Conservation (phyloP, 2,797 vertebrate species). For the Tokudaia tokunoshimensis region DNA sequence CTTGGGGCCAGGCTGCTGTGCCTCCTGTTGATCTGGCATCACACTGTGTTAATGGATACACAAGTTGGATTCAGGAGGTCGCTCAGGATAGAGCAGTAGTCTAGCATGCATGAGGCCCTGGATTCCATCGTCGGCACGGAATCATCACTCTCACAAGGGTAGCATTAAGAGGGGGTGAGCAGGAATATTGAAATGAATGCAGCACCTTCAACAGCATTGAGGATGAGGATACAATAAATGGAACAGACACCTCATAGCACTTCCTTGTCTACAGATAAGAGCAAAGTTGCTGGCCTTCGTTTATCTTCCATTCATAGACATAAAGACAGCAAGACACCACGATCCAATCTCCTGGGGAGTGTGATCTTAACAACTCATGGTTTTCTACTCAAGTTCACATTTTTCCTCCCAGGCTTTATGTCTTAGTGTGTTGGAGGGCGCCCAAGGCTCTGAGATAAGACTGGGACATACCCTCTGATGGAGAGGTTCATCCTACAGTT, state of each 20-base stretch:
- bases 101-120: neutral
- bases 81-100: neutral
- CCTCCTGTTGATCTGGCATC: neutral
- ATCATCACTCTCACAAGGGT: neutral
- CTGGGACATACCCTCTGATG: neutral
- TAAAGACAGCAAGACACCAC: neutral
- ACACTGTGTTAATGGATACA: neutral
- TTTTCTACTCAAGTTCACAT: neutral
- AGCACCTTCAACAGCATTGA: neutral
- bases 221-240: rapidly evolving
- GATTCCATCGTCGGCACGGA: neutral
- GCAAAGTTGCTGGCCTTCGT: neutral
- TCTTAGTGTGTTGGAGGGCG: too few species aligned
- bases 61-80: neutral
- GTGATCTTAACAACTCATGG: neutral
- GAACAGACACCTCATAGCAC: neutral
- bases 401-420: neutral
- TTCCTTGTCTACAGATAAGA: neutral
- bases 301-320: neutral
- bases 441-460: neutral
- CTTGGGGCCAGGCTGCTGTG: too few species aligned
- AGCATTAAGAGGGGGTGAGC: neutral
- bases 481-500: neutral
- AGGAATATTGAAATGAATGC: neutral
- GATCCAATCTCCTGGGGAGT: neutral